A percentile compares a stretch with the other conserved stretches of the same genome.
Evolutionary conservation across 2,797 vertebrate genomes (phyloP).

Genomic region (Sylvilagus floridanus): DNA sequence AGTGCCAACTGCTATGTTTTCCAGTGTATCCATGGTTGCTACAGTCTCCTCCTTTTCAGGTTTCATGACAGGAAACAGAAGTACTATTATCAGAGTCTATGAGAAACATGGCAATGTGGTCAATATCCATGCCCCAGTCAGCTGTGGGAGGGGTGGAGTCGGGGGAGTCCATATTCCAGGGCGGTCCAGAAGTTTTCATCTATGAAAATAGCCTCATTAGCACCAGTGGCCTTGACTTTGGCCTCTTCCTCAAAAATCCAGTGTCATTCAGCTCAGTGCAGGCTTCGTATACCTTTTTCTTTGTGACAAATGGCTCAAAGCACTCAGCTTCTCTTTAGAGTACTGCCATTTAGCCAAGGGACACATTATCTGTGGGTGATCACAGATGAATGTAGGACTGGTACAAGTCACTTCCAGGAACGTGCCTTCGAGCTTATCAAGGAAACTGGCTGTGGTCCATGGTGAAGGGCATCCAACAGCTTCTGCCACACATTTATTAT

Average conservation of each 20-base stretch:
- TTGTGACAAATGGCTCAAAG: conserved; percentile 98
- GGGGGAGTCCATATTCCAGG: conserved; percentile 94
- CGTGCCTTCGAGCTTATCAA: conserved; percentile 96
- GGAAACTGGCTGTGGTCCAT: conserved; percentile 95
- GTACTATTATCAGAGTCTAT: conserved; percentile 93
- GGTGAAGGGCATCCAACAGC: conserved; percentile 94
- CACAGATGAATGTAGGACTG: conserved; percentile 95
- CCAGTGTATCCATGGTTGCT: conserved; percentile 74
- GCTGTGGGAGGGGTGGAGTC: conserved; percentile 88
- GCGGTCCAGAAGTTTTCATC: conserved; percentile 97
- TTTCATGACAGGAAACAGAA: conserved; percentile 97
- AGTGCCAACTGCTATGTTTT: conserved; percentile 86
- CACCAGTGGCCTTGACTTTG: conserved; percentile 95
- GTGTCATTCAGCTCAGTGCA: conserved; percentile 97
- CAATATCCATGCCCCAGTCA: conserved; percentile 97
- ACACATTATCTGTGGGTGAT: conserved; percentile 98
- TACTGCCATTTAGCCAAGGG: conserved; percentile 97
- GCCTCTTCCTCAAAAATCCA: conserved; percentile 96
- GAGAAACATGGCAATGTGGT: conserved; percentile 95
- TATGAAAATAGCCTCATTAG: conserved; percentile 97
- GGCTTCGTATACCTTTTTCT: conserved; percentile 97
- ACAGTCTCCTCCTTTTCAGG: conserved; percentile 89
- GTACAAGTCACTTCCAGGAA: conserved; percentile 94
- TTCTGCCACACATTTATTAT: conserved; percentile 91
- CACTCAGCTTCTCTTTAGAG: conserved; percentile 92